Conservation (phyloP, 2,888 invertebrate genomes). For the Leucoma salicis region DNA sequence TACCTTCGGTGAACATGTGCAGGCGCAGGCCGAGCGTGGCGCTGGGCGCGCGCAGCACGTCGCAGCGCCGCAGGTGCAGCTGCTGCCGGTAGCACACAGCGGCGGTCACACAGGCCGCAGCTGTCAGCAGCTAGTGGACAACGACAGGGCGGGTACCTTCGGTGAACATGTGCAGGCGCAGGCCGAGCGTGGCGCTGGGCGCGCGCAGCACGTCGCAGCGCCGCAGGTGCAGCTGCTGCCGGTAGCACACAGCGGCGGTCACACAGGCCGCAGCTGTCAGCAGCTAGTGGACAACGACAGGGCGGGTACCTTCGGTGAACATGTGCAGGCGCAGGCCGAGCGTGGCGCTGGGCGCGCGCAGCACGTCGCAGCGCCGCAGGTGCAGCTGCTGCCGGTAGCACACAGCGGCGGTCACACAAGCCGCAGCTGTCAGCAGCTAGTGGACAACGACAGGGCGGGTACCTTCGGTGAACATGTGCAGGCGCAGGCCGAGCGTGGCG, state of each 20-base stretch:
- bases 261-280: too few relatives aligned
- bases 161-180: slow-evolving; percentile 87
- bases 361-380: slow-evolving; percentile 90
- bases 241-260: too few relatives aligned
- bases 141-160: too few relatives aligned
- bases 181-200: slow-evolving; percentile 89
- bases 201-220: slow-evolving; percentile 90
- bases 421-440: too few relatives aligned
- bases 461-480: slow-evolving; percentile 85
- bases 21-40: slow-evolving; percentile 89
- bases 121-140: too few relatives aligned
- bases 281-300: too few relatives aligned
- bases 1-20: slow-evolving; percentile 83
- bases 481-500: slow-evolving; percentile 89
- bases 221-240: slow-evolving; percentile 94
- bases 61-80: slow-evolving; percentile 92
- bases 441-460: too few relatives aligned
- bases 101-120: too few relatives aligned
- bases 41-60: slow-evolving; percentile 90
- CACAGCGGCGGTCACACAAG: too few relatives aligned
- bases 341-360: slow-evolving; percentile 88
- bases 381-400: slow-evolving; percentile 96
- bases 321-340: slow-evolving; percentile 91
- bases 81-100: slow-evolving; percentile 97
- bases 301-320: slow-evolving; percentile 75